Percentiles rank a stretch among this genome's conserved stretches.
phyloP scores from a whole-genome alignment of 2,888 invertebrate genomes.

The Julus scandinavius region DNA sequence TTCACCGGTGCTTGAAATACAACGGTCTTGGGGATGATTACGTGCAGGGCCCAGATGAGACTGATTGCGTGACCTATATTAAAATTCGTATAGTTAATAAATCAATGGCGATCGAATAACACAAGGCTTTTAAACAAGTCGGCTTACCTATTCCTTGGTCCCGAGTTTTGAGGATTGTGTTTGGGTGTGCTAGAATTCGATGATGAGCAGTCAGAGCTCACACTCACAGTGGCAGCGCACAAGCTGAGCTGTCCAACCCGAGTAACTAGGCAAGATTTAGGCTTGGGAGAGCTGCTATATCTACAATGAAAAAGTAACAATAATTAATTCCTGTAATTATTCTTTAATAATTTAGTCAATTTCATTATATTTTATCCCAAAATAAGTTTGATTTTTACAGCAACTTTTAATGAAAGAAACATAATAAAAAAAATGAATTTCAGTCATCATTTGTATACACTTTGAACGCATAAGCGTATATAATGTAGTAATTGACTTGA shows the following conservation, averaged over 20 bases:
- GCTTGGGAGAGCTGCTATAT: slow-evolving; percentile 66
- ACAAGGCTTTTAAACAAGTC: background rate
- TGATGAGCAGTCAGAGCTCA: slow-evolving; percentile 57
- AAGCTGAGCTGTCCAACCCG: slow-evolving; percentile 68
- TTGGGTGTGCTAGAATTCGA: slow-evolving; percentile 67
- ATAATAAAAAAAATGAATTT: too few species aligned
- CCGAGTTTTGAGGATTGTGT: slow-evolving; percentile 65
- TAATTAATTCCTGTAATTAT: background rate
- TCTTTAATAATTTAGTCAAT: too few species aligned
- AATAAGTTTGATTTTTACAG: too few species aligned
- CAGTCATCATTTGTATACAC: too few species aligned
- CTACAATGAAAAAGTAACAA: slow-evolving; percentile 48
- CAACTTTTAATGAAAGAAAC: too few species aligned
- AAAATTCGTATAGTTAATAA: background rate
- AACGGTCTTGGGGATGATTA: slow-evolving; percentile 56
- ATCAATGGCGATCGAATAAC: background rate
- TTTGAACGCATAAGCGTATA: too few species aligned
- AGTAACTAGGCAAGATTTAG: slow-evolving; percentile 73
- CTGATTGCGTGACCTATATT: slow-evolving; percentile 49
- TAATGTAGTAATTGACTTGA: too few species aligned
- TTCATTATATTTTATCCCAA: too few species aligned
- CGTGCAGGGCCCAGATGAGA: slow-evolving; percentile 54
- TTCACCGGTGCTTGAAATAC: slow-evolving; percentile 54
- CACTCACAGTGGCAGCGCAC: slow-evolving; percentile 61
- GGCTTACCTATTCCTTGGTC: slow-evolving; percentile 68